Percentiles rank a stretch among this genome's conserved stretches.
Evolutionary conservation across 2,888 invertebrate genomes (phyloP).

Genomic region (Apeira syringaria): DNA sequence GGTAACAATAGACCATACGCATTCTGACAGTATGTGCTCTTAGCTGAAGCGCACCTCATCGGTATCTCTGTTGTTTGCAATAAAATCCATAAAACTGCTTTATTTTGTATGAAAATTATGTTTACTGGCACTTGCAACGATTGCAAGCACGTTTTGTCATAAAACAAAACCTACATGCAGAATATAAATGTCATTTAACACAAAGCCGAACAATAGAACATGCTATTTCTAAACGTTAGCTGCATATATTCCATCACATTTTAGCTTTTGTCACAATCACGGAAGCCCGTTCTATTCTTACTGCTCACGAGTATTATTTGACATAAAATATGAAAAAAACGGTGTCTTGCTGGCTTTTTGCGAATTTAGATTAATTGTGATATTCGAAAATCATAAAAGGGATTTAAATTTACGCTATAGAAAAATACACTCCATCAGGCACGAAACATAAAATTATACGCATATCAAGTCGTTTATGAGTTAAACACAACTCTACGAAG

Average conservation of each 20-base stretch:
- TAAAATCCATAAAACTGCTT: conserved; percentile 11
- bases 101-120: conserved; percentile 9
- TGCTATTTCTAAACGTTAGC: background rate
- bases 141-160: background rate
- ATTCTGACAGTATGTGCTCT: conserved; percentile 10
- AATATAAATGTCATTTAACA: background rate
- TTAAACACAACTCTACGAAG: too few species aligned
- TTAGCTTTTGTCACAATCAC: background rate
- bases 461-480: too few species aligned
- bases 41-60: background rate
- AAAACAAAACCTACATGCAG: background rate
- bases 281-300: conserved; percentile 1
- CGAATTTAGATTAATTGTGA: too few species aligned
- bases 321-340: too few species aligned
- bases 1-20: conserved; percentile 25
- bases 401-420: too few species aligned
- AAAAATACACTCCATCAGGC: too few species aligned
- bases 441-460: too few species aligned
- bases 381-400: too few species aligned
- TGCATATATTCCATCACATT: background rate
- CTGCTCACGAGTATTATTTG: too few species aligned
- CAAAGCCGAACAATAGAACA: background rate
- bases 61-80: conserved; percentile 11
- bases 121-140: conserved; percentile 4
- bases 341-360: too few species aligned